A percentile compares a stretch with the other conserved stretches of the same genome.
Conservation (phyloP, 2,888 invertebrate species). For the Lordiphosa fenestrarum region DNA sequence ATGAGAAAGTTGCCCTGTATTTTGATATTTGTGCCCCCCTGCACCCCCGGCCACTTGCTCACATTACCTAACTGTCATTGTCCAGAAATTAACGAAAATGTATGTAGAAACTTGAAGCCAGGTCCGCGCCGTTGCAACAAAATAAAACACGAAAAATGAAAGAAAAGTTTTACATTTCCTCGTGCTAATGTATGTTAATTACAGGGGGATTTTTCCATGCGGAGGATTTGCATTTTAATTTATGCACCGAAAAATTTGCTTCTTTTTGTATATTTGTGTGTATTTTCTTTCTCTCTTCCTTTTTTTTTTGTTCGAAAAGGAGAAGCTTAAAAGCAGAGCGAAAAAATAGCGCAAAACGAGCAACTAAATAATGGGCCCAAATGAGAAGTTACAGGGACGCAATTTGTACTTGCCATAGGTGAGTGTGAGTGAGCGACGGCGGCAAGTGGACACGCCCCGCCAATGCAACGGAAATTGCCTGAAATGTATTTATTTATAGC, state of each 20-base stretch:
- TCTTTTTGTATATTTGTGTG: conserved; percentile 19
- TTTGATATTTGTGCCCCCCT: conserved; percentile 63
- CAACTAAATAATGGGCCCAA: conserved; percentile 49
- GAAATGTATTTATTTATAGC: conserved; percentile 38
- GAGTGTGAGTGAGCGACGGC: conserved; percentile 14
- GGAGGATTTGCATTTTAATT: conserved; percentile 76
- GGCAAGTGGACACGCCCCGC: conserved; percentile 36
- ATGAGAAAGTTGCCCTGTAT: conserved; percentile 55
- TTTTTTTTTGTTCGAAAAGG: conserved; percentile 1
- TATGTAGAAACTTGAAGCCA: conserved; percentile 28
- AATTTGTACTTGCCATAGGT: conserved; percentile 44
- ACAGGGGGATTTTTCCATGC: conserved; percentile 75
- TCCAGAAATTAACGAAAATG: conserved; percentile 75
- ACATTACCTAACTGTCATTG: conserved; percentile 75
- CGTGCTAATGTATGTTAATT: conserved; percentile 80
- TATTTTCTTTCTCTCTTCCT: conserved; percentile 18
- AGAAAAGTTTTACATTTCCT: conserved; percentile 73
- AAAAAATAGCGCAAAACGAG: conserved; percentile 16
- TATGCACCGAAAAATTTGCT: conserved; percentile 72
- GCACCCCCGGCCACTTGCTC: conserved; percentile 35
- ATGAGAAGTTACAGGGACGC: conserved; percentile 60
- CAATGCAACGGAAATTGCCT: conserved; percentile 34
- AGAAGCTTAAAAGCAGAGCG: conserved; percentile 28
- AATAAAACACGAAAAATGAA: conserved; percentile 11
- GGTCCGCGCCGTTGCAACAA: conserved; percentile 4